Evolutionary conservation across 2,113 vertebrate genomes (phyloP), one percentile per base, ranked within the genome.

Genomic region (Burhinus oedicnemus): DNA sequence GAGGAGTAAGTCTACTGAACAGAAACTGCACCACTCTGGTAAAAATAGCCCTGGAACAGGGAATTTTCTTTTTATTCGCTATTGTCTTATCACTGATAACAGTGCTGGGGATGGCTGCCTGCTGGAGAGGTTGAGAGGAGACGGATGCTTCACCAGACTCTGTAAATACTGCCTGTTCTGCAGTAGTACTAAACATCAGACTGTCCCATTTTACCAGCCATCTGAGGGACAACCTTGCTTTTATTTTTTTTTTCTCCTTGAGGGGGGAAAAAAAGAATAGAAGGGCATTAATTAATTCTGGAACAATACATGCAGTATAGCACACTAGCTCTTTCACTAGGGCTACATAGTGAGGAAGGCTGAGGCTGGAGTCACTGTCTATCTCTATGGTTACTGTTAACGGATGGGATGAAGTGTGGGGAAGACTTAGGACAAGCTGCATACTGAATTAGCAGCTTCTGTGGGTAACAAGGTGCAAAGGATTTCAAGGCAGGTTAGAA

Each of bases 341-440:
- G 54, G 65, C 90, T 40, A 11, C 7, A 81, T 5, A 8, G 58
- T 30, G 65, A 88, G 64, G 61, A 94, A 90, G 87, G 90, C 49
- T 91, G 91, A 83, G 55, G 68, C 70, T 95, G 91, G 49, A 97
- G 68, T 47, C 55, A 51, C 57, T 1, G 1, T 29, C 79, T 61
- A 95, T 97, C 97, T 93, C 97, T 94, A 95, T 97, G 94, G 98
- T 98, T 96, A 97, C 97, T 9, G 32, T 68, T 85, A 92, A 93
- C 7, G 6, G 83, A 84, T 89, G 93, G 83, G 88, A 83, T 30
- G 27, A 54, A 62, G 68, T 34, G 42, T 75, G 57, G 84, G 89
- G 68, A 76, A 68, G 89, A 92, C 75, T 6, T 8, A 52, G 58
- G 57, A 52, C 80, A 36, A 62, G 65, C 66, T 82, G 69, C 49